A percentile compares a stretch with the other conserved stretches of the same genome.
These are phyloP conservation scores for Lathronympha strigana DNA, from an alignment of 2,888 invertebrate genomes.

Conservation along the genomic window DNA sequence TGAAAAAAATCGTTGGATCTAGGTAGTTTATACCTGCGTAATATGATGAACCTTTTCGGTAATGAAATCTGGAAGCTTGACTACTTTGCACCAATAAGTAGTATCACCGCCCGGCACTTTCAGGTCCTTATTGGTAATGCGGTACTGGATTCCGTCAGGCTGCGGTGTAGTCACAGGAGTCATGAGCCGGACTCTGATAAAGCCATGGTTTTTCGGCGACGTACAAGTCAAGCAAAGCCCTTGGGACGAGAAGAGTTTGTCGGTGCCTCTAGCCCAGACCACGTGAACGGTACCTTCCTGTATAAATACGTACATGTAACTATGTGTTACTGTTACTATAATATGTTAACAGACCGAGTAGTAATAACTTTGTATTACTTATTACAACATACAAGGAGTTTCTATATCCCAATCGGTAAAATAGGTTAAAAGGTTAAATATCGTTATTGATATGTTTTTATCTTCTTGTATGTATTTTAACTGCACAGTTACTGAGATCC, in stretches of 20 bases:
- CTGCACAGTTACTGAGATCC: too few relatives aligned
- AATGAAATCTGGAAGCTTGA: constrained; percentile 89
- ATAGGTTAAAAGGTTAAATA: background rate
- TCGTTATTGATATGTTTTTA: too few relatives aligned
- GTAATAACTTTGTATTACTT: too few relatives aligned
- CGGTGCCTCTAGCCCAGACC: constrained; percentile 92
- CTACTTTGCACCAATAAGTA: constrained; percentile 98
- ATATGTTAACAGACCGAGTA: too few relatives aligned
- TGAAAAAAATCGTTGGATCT: too few relatives aligned
- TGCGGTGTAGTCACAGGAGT: constrained; percentile 69
- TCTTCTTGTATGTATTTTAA: too few relatives aligned
- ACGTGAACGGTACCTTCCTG: constrained; percentile 96
- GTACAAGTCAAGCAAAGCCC: constrained; percentile 86
- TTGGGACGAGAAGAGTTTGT: constrained; percentile 87
- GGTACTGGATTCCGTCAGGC: constrained; percentile 82
- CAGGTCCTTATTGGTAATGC: constrained; percentile 86
- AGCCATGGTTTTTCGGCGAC: constrained; percentile 85
- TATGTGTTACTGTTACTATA: too few relatives aligned
- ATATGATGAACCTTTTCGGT: constrained; percentile 89
- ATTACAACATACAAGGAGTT: too few relatives aligned
- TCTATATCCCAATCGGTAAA: background rate
- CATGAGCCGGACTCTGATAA: constrained; percentile 90
- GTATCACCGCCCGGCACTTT: constrained; percentile 94
- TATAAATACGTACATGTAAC: constrained; percentile 39
- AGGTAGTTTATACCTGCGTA: constrained; percentile 83